Evolutionary conservation across 1,140 invertebrate genomes (phyloP).

Genomic region (Scaptomyza pallida): DNA sequence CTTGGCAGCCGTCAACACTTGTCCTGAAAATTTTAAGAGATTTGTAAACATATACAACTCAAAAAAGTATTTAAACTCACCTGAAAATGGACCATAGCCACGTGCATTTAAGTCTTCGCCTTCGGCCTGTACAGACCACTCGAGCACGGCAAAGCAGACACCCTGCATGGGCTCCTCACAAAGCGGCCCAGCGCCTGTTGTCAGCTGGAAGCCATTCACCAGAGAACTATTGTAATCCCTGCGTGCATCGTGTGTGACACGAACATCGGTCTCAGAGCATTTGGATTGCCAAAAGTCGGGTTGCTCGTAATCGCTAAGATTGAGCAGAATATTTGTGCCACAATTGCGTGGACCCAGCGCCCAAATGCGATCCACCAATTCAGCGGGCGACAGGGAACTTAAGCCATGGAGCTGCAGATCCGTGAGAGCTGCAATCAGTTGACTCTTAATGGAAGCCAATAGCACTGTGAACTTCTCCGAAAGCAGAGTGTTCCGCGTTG

Average conservation of each 20-base stretch:
- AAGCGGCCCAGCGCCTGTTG: conserved; percentile 93
- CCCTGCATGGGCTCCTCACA: conserved; percentile 99
- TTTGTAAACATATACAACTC: neutral
- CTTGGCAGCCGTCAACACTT: conserved; percentile 96
- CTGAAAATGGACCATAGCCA: conserved; percentile 86
- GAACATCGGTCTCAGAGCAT: conserved; percentile 47
- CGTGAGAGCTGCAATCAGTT: conserved; percentile 87
- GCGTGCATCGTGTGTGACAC: conserved; percentile 83
- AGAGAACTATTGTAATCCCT: conserved; percentile 91
- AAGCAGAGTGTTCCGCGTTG: conserved; percentile 51
- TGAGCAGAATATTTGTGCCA: conserved; percentile 95
- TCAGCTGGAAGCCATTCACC: conserved; percentile 97
- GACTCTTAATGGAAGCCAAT: conserved; percentile 85
- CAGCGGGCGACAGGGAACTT: conserved; percentile 4
- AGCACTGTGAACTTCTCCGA: conserved; percentile 65
- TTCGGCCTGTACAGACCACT: conserved; percentile 87
- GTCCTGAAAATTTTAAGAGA: conserved; percentile 86
- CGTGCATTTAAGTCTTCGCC: conserved; percentile 84
- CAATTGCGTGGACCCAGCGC: conserved; percentile 94
- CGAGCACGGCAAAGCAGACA: conserved; percentile 94
- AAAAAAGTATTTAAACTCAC: conserved; percentile 58
- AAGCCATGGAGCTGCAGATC: conserved; percentile 67
- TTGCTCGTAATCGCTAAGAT: conserved; percentile 86
- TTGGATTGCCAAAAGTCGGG: conserved; percentile 67
- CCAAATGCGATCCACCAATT: conserved; percentile 91